A percentile compares a stretch with the other conserved stretches of the same genome.
Evolutionary conservation across 2,113 vertebrate species (phyloP).

Genomic region (Propithecus coquereli): DNA sequence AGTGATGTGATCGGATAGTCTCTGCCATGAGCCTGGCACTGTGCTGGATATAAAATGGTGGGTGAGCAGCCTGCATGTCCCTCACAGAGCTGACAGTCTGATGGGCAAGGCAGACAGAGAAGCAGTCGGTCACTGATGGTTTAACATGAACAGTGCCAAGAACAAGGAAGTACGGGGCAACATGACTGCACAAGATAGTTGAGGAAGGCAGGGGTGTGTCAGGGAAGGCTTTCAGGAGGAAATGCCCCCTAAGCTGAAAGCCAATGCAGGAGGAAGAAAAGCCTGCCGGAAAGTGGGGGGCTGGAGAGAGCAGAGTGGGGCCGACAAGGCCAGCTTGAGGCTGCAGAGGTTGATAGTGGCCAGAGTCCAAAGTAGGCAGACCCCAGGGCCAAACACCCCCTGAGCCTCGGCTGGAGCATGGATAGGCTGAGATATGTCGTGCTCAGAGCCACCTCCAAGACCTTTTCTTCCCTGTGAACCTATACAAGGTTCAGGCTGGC

Average conservation of each 20-base stretch:
- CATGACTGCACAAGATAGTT: rapidly evolving
- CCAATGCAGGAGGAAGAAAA: neutral
- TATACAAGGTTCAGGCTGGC: neutral
- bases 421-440: neutral
- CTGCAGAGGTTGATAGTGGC: neutral
- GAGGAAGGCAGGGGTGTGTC: neutral
- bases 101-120: neutral
- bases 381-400: neutral
- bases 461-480: neutral
- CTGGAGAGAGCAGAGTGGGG: neutral
- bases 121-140: neutral
- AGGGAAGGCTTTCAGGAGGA: neutral
- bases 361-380: neutral
- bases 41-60: neutral
- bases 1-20: neutral
- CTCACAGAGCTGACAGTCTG: neutral
- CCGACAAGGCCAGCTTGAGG: neutral
- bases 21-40: neutral
- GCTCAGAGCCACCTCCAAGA: neutral
- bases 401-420: neutral
- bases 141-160: neutral
- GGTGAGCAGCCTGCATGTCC: neutral
- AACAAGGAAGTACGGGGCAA: neutral
- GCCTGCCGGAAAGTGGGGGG: neutral
- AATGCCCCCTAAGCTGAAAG: neutral